Base-by-base conservation (phyloP, 2,113 vertebrate genomes). In the Silurus asotus region DNA sequence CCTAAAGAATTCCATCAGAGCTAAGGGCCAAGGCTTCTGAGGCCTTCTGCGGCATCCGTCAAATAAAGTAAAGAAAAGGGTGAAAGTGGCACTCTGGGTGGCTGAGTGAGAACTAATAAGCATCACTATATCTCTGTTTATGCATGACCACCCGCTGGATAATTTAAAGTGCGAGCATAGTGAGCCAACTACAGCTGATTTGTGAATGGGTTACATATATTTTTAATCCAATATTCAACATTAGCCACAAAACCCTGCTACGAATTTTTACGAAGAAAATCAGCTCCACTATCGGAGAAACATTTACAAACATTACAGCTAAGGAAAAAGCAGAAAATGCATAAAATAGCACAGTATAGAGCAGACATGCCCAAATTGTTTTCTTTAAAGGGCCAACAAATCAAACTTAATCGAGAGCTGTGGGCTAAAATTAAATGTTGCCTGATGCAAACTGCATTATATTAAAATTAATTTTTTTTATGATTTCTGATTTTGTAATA, bases 1-100 rank as follows among this genome's bases (percentile, higher is more conserved):
- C 62, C 88, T 72, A 74, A 89, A 89, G 85, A 86, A 82, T 89
- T 80, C 85, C 88, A 77, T 76, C 82, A 84, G 82, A 85, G 62
- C 82, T 82, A 87, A 81, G 82, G 69, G 77, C n/a, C 59, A 87
- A 51, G 70, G 55, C 80, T 77, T 84, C 81, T 87, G 65, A 62
- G 51, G 55, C 53, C 75, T 69, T 82, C 76, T 88, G 55, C 70
- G 51, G 61, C 64, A 55, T 64, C 49, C 67, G 87, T 83, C 62
- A 75, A 61, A 69, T 70, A 74, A 72, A 25, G n/a, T 51, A 53
- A 65, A 25, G 84, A 9, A 81, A 83, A 13, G 11, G 37, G 81
- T 72, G 51, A 86, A 86, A 88, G 87, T 83, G 56, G 62, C 70
- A 83, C 56, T 80, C 58, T 81, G 78, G 59, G 64, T 77, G 61